phyloP scores from a whole-genome alignment of 2,888 invertebrate genomes.

The Drosophila flavopinicola region DNA sequence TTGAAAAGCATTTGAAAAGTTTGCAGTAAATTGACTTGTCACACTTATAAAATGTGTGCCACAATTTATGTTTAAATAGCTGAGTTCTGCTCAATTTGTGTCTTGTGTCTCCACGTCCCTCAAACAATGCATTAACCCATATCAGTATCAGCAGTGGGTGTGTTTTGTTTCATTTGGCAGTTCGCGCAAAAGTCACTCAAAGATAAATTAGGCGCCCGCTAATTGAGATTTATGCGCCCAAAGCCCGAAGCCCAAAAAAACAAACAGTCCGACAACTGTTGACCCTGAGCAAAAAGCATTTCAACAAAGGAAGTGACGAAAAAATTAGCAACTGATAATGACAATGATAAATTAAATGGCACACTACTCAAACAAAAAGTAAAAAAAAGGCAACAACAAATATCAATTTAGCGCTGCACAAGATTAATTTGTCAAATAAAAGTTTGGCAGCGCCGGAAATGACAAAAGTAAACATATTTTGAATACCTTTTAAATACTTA shows the following conservation, averaged over 20 bases:
- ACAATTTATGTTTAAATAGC: no score
- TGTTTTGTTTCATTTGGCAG: conserved; percentile 11
- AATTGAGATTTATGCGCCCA: conserved; percentile 58
- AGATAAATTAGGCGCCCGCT: conserved; percentile 50
- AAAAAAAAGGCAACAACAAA: conserved; percentile 12
- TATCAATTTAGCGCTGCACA: conserved; percentile 17
- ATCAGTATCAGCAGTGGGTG: conserved; percentile 27
- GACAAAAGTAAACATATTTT: not conserved
- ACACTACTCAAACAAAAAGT: conserved; percentile 7
- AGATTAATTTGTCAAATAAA: conserved; percentile 25
- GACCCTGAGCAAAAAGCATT: conserved; percentile 7
- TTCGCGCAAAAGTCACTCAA: conserved; percentile 20
- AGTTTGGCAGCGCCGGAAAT: conserved; percentile 16
- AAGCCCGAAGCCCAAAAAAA: conserved; percentile 1
- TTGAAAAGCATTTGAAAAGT: conserved; percentile 19
- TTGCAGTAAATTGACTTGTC: no score
- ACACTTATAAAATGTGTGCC: no score
- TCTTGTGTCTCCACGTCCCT: not conserved
- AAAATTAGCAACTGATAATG: conserved; percentile 59
- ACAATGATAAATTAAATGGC: conserved; percentile 59
- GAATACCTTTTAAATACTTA: not conserved
- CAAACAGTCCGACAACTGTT: conserved; percentile 13
- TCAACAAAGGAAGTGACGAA: conserved; percentile 33
- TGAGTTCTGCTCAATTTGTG: no score
- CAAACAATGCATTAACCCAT: conserved; percentile 17